phyloP scores from a whole-genome alignment of 2,888 invertebrate genomes.

The Netelia inedita region DNA sequence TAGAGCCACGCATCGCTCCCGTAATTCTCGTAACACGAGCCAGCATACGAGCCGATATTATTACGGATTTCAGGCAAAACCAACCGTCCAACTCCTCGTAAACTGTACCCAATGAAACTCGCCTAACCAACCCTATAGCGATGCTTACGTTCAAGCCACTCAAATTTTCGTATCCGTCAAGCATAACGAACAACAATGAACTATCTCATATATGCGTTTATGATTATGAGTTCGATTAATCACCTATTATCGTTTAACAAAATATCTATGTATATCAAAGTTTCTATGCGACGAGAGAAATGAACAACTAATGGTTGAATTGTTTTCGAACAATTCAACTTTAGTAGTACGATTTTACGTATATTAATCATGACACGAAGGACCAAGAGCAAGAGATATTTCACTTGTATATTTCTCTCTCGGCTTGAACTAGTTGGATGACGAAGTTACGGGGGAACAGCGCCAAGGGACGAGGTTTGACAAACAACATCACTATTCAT shows the following conservation, averaged over 20 bases:
- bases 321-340: too few species aligned
- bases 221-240: too few species aligned
- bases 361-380: background rate
- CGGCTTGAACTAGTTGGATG: slow-evolving; percentile 24
- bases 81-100: slow-evolving; percentile 20
- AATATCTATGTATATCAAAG: too few species aligned
- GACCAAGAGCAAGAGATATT: background rate
- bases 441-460: slow-evolving; percentile 43
- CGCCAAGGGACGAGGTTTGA: slow-evolving; percentile 38
- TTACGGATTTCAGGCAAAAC: slow-evolving; percentile 24
- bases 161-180: background rate
- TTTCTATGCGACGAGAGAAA: too few species aligned
- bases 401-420: background rate
- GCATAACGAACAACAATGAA: background rate
- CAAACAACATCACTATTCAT: slow-evolving; percentile 61
- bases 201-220: background rate
- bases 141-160: background rate
- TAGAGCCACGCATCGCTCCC: slow-evolving; percentile 32
- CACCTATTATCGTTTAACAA: too few species aligned
- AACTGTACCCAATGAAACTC: background rate
- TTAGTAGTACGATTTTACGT: background rate
- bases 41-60: slow-evolving; percentile 42
- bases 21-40: slow-evolving; percentile 46
- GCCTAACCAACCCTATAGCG: background rate
- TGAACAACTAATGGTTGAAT: too few species aligned